These are phyloP conservation scores for Mayetiola destructor DNA, from an alignment of 2,888 invertebrate species.

Conservation along the genomic window DNA sequence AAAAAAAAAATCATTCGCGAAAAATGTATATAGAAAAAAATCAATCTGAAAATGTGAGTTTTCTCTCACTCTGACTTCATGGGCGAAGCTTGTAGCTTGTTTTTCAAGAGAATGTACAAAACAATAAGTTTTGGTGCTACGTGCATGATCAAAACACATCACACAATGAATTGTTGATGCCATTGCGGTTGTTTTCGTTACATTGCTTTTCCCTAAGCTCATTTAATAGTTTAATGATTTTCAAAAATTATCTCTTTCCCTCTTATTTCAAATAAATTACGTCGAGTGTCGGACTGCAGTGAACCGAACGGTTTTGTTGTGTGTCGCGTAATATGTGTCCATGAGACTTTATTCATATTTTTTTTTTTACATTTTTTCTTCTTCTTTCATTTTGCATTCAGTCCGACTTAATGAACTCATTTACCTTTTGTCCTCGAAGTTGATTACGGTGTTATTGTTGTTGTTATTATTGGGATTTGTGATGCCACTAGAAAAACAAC, in stretches of 20 bases:
- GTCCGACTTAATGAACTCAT: background rate
- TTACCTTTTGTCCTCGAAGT: conserved; percentile 12
- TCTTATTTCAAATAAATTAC: background rate
- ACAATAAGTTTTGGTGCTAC: no score
- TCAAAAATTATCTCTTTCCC: background rate
- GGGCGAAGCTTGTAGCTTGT: no score
- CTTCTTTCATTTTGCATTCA: background rate
- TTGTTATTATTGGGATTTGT: background rate
- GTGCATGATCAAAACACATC: no score
- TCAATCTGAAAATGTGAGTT: no score
- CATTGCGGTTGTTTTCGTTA: no score
- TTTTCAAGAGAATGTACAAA: no score
- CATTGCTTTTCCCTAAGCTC: no score
- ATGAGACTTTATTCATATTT: background rate
- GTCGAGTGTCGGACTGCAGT: background rate
- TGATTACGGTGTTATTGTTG: background rate
- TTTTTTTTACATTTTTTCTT: background rate
- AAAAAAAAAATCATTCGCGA: no score
- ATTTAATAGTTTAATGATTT: no score
- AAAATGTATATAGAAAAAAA: no score
- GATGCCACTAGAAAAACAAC: conserved; percentile 5
- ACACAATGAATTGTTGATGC: no score
- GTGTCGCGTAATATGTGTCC: background rate
- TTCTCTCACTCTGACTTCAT: no score
- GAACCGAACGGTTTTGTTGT: background rate